Conservation (phyloP, 2,888 invertebrate species). For the Mechanitis messenoides region DNA sequence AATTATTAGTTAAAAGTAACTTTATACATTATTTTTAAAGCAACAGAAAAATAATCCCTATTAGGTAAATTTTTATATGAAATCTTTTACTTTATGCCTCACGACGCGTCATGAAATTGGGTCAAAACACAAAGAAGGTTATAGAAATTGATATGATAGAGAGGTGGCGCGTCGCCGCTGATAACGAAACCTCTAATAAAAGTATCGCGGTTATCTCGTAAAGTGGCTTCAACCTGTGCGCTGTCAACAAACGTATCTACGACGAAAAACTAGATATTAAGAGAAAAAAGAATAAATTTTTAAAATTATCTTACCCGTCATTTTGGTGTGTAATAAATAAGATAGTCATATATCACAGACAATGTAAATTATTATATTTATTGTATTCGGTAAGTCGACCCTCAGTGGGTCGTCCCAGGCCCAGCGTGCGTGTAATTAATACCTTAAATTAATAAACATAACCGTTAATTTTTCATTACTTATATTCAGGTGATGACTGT, state of each 20-base stretch:
- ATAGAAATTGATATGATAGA: conserved; percentile 47
- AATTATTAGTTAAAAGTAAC: too few species aligned
- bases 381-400: background rate
- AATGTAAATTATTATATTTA: conserved; percentile 2
- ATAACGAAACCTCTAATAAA: conserved; percentile 31
- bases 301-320: too few species aligned
- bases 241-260: background rate
- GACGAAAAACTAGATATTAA: too few species aligned
- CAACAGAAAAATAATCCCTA: too few species aligned
- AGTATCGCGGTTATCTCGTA: conserved; percentile 21
- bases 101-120: conserved; percentile 43
- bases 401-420: conserved; percentile 5
- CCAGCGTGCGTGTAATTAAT: conserved; percentile 9
- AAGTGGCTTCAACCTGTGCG: conserved; percentile 11
- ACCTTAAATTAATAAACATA: conserved; percentile 13
- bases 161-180: conserved; percentile 33
- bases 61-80: background rate
- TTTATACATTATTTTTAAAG: too few species aligned
- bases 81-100: conserved; percentile 32
- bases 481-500: conserved; percentile 18
- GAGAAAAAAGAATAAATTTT: too few species aligned
- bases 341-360: background rate
- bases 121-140: conserved; percentile 37
- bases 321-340: background rate
- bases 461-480: conserved; percentile 23